Evolutionary conservation across 1,140 invertebrate genomes (phyloP).

Genomic region (Cephus cinctus): DNA sequence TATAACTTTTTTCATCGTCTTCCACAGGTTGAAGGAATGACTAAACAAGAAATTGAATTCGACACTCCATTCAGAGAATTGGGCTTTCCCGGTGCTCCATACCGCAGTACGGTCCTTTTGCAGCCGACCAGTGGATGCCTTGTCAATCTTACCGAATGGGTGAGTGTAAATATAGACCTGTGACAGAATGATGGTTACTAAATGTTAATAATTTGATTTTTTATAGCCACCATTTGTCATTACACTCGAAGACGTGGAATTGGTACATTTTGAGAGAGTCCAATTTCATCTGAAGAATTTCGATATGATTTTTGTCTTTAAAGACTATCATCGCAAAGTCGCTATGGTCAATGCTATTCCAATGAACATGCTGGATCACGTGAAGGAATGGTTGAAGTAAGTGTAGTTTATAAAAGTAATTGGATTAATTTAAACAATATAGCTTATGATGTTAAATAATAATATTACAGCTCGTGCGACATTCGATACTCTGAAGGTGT

Average conservation of each 20-base stretch:
- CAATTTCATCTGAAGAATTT: constrained; percentile 99
- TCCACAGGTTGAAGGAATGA: constrained; percentile 83
- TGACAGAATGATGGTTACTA: constrained; percentile 7
- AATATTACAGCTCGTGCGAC: constrained; percentile 81
- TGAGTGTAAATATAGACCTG: constrained; percentile 37
- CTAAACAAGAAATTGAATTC: constrained; percentile 97
- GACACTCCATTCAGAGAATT: constrained; percentile 97
- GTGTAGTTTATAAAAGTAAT: constrained; percentile 30
- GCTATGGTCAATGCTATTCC: constrained; percentile 97
- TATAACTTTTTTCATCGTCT: constrained; percentile 2
- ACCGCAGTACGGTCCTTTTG: constrained; percentile 90
- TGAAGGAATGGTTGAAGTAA: constrained; percentile 99
- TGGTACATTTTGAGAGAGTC: constrained; percentile 98
- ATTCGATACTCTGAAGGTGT: constrained; percentile 98
- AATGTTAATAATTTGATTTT: constrained; percentile 1
- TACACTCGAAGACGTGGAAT: constrained; percentile 94
- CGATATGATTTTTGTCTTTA: constrained; percentile 99
- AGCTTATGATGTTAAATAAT: constrained; percentile 3
- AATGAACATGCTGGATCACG: constrained; percentile 98
- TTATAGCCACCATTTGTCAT: constrained; percentile 94
- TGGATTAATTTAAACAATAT: constrained; percentile 7
- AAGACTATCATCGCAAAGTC: constrained; percentile 93
- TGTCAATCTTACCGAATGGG: constrained; percentile 97
- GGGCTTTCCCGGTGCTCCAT: constrained; percentile 97
- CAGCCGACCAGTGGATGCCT: constrained; percentile 97